Evolutionary conservation across 2,113 vertebrate species (phyloP), one percentile per base, ranked within the genome.

Genomic region (Sinocyclocheilus grahami): DNA sequence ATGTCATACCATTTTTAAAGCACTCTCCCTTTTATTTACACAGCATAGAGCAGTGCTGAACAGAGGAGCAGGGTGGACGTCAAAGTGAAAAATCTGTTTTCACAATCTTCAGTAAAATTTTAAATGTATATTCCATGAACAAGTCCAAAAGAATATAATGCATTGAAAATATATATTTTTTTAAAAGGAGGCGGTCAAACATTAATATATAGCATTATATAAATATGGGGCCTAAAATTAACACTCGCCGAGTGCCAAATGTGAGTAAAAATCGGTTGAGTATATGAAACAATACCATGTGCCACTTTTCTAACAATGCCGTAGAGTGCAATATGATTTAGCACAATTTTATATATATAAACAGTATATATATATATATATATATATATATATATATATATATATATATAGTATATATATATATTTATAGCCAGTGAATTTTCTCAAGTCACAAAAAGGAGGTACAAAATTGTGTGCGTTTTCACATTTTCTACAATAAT

Each of bases 61-160:
- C 12, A 30, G 10, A 30, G 48, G 22, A 30, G 58, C 33, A 63
- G 48, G 78, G 55, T 86, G 16, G 75, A 84, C 8, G 39, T 81
- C 55, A 84, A 79, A 79, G 27, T 24, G 24, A 27, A 76, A 62
- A 46, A 77, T 85, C 14, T 39, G 12, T 20, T 51, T 85, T 86
- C 42, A 67, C 39, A 78, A 27, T 24, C 16, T 63, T 65, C 22
- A 16, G 39, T 42, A 5, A 27, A 76, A 76, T 76, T 5, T 3
- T 6, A 51, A 27, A 48, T 6, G 14, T 51, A 33, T 78, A 58
- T 58, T 33, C 16, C 18, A 39, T 39, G 33, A 22, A 5, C 8
- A 72, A 72, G 33, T 22, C 37, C 37, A 58, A 58, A 55, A 55
- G 6, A 5, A 77, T 76, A 75, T 6, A 77, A 24, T 22, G 20